Evolutionary conservation across 2,797 vertebrate genomes (phyloP), one percentile per base, ranked within the genome.

Genomic region (Xiphorhynchus erythropygius): DNA sequence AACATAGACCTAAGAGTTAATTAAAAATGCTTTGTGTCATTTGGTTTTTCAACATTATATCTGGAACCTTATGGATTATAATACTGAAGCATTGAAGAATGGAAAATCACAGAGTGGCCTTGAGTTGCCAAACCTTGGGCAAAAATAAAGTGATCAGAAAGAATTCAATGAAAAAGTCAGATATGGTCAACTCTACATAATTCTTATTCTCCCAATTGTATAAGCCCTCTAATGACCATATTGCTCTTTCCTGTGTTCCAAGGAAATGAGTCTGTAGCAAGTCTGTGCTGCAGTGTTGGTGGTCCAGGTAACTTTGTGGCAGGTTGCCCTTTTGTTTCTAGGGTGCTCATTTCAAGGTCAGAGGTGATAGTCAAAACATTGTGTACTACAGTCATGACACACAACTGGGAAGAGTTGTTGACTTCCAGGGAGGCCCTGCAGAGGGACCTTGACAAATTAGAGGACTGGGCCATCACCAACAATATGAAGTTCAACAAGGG

Each of bases 171-270:
- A 44, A 35, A 75, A 75, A 74, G 18, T 30, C 10, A 82, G 21
- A 32, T 37, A 60, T 1, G 18, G 24, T 25, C 27, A 56, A 9
- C 4, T 52, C 27, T 70, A n/a, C 3, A 2, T 28, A 75, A 22
- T 4, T 9, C 60, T 64, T 21, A 32, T 0, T 1, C n/a, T 69
- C 47, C 17, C 18, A 18, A 2, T 18, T 47, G 13, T 23, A 7
- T 46, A 41, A 81, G 37, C 13, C 13, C 37, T 41, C 32, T 47
- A 37, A 13, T 52, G 27, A 24, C 7, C 0, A 0, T 13, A 55
- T 5, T 53, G 18, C 23, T 64, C 23, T 41, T 50, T 19, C 11
- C 44, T 28, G 10, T n/a, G 46, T 52, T 37, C 41, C 53, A 57
- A 42, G 37, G 9, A 49, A 13, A 30, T 1, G 6, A 52, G 9